Conservation (phyloP, 2,797 vertebrate genomes). For the Sebastes goodei region DNA sequence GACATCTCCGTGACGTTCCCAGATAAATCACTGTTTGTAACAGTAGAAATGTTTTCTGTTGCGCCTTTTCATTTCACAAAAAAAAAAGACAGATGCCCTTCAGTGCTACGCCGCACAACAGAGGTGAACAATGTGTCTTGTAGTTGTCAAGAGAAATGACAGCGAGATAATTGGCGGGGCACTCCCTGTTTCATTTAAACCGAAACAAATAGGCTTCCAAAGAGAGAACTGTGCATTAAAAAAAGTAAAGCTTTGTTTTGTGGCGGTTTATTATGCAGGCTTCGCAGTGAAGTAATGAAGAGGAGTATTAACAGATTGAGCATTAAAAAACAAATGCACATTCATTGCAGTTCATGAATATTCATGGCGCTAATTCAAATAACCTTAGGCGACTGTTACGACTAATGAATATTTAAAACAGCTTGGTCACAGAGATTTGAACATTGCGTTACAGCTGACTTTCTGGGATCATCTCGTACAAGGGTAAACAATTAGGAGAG, state of each 20-base stretch:
- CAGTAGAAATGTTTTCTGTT: constrained; percentile 75
- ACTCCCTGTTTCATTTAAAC: constrained; percentile 64
- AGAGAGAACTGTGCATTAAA: constrained; percentile 51
- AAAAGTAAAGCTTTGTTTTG: constrained; percentile 77
- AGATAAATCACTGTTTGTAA: constrained; percentile 81
- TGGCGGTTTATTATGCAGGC: constrained; percentile 65
- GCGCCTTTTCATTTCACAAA: constrained; percentile 71
- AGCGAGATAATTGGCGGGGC: constrained; percentile 76
- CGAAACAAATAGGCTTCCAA: constrained; percentile 67
- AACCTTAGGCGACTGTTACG: constrained; percentile 92
- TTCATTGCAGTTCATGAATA: constrained; percentile 92
- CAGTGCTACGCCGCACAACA: constrained; percentile 62
- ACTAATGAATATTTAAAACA: constrained; percentile 94
- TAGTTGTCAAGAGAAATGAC: constrained; percentile 77
- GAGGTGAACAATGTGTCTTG: constrained; percentile 75
- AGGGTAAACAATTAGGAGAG: constrained; percentile 89
- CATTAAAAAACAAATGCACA: constrained; percentile 89
- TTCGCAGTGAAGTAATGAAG: constrained; percentile 72
- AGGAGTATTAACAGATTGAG: constrained; percentile 76
- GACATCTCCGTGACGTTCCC: constrained; percentile 72
- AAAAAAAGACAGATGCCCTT: constrained; percentile 74
- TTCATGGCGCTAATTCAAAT: constrained; percentile 94
- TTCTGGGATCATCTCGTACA: constrained; percentile 85
- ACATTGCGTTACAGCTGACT: constrained; percentile 87
- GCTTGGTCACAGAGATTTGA: constrained; percentile 92